These are phyloP conservation scores for Fissipunctia ypsillon DNA, from an alignment of 2,888 invertebrate species.

Conservation along the genomic window DNA sequence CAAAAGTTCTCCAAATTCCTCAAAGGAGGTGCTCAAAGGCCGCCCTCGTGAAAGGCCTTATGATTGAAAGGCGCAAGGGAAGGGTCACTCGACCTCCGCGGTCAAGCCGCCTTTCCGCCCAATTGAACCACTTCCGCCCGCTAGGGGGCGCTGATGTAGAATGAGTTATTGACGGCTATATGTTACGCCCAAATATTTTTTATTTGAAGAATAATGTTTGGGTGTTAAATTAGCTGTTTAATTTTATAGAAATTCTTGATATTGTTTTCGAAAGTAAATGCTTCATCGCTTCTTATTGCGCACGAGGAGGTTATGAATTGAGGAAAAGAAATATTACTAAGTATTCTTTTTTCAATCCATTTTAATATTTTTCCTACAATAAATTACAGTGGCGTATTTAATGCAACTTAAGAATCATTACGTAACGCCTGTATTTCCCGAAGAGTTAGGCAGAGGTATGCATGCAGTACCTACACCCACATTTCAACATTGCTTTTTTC, in stretches of 20 bases:
- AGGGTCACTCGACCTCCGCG: conserved; percentile 87
- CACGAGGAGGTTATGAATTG: background rate
- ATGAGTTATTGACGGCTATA: conserved; percentile 66
- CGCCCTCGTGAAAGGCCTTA: conserved; percentile 79
- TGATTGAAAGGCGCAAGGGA: conserved; percentile 81
- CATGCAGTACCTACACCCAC: too few relatives aligned
- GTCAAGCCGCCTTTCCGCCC: conserved; percentile 87
- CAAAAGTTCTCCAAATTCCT: conserved; percentile 66
- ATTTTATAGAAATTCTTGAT: background rate
- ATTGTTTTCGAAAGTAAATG: background rate
- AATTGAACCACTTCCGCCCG: conserved; percentile 78
- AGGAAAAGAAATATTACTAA: background rate
- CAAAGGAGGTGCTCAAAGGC: conserved; percentile 72
- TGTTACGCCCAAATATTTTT: conserved; percentile 56
- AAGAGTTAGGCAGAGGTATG: background rate
- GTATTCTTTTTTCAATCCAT: background rate
- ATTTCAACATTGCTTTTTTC: background rate
- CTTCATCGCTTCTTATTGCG: background rate
- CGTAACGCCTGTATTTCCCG: too few relatives aligned
- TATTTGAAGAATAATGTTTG: conserved; percentile 52
- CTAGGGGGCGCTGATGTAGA: conserved; percentile 63
- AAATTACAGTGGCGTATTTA: background rate
- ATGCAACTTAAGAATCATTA: background rate
- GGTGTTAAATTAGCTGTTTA: conserved; percentile 59
- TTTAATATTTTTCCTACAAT: background rate